phyloP scores from a whole-genome alignment of 2,888 invertebrate genomes.

The Chloroclysta siterata region DNA sequence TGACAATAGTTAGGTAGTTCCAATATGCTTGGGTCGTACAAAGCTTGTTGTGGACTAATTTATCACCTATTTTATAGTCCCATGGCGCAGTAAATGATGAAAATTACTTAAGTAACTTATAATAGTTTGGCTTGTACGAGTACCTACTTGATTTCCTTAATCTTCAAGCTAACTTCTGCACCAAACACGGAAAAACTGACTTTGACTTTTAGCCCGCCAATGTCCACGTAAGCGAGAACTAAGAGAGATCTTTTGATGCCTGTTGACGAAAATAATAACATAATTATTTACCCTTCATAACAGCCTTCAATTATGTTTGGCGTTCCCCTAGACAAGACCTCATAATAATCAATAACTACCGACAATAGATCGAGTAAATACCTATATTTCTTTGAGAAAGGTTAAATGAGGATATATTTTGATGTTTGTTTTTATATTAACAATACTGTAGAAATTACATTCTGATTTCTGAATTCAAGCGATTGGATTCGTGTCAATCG shows the following conservation, averaged over 20 bases:
- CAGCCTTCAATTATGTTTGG: background rate
- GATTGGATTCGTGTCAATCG: too few relatives aligned
- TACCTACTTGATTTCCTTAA: too few relatives aligned
- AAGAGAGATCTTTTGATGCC: too few relatives aligned
- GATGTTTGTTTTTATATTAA: constrained; percentile 7
- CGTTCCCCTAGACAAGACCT: background rate
- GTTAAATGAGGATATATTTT: constrained; percentile 11
- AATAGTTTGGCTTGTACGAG: background rate
- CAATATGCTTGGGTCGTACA: background rate
- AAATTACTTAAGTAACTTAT: background rate
- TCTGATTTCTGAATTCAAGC: too few relatives aligned
- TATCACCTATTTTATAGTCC: background rate
- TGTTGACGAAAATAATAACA: background rate
- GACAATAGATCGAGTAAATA: background rate
- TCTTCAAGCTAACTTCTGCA: too few relatives aligned
- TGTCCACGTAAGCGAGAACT: too few relatives aligned
- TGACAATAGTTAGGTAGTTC: constrained; percentile 10
- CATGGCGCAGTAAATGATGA: background rate
- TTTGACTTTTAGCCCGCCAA: too few relatives aligned
- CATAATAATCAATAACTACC: constrained; percentile 6
- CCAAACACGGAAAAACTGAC: too few relatives aligned
- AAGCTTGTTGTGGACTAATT: background rate
- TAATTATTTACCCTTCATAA: background rate
- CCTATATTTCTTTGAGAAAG: constrained; percentile 5
- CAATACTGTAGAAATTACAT: constrained; percentile 8